Base-by-base conservation (phyloP, 2,113 vertebrate genomes). In the Syngnathus floridae region DNA sequence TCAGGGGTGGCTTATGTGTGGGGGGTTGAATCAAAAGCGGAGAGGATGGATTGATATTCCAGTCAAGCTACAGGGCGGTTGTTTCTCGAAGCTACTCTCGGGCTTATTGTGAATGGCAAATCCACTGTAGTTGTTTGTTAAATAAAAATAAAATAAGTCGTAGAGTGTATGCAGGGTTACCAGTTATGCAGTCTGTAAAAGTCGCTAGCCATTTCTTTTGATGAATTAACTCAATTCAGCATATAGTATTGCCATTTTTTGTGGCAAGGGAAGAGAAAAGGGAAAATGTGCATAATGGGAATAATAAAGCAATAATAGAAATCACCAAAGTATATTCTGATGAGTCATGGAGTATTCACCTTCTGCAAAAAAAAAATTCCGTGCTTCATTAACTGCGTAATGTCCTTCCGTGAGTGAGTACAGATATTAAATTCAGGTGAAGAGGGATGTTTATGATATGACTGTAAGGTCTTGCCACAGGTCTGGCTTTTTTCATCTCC, bases 41-140 rank as follows among this genome's bases (percentile, higher is more conserved):
- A 73, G 66, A 72, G 56, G 61, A 63, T 55, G 66, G 73, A 87
- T 87, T 90, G 82, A 86, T 77, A 90, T 89, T 90, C 85, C 54
- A 72, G 78, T 86, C 84, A 90, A 72, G 74, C 65, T 66, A 57
- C 48, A 37, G 75, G 76, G 73, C 48, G 73, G 64, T 60, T 79
- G 64, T 60, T 79, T 80, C 82, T 76, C 40, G 61, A 77, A 69
- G 79, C 74, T 66, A 54, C 46, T 82, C 79, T 86, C 62, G 78
- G 75, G 48, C 62, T 71, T 80, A 77, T 87, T 73, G 71, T 69
- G 78, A 77, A 79, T 38, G 40, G 60, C 70, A 72, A 74, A 81
- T 71, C 62, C 62, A 56, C 60, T 60, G 57, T 69, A 73, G 63
- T 69, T 71, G 66, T 58, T 65, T 58, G 66, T 73, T 75, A 76